Evolutionary conservation across 2,888 invertebrate species (phyloP).

Genomic region (Heliconius hortense): DNA sequence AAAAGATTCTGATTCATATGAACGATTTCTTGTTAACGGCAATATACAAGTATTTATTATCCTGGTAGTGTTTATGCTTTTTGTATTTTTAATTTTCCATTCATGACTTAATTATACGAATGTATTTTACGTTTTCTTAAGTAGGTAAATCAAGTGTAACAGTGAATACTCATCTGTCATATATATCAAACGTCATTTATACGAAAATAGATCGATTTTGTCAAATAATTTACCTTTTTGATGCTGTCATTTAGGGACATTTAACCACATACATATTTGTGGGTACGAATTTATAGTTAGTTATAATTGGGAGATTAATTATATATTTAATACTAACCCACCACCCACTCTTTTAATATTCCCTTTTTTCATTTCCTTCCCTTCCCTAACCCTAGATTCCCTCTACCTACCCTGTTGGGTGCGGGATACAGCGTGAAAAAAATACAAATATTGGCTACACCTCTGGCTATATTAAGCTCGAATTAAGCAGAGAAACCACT

Average conservation of each 20-base stretch:
- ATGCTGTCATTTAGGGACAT: not conserved
- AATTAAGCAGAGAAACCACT: not conserved
- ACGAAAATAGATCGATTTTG: not conserved
- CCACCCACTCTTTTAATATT: too few species aligned
- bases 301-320: not conserved
- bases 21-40: not conserved
- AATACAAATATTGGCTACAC: not conserved
- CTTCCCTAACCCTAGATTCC: too few species aligned
- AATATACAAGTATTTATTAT: not conserved
- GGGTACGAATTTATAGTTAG: not conserved
- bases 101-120: not conserved
- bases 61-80: slow-evolving; percentile 12
- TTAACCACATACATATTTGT: not conserved
- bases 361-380: too few species aligned
- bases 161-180: not conserved
- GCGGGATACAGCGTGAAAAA: not conserved
- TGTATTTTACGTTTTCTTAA: not conserved
- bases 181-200: too few species aligned
- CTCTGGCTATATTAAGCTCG: not conserved
- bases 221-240: not conserved
- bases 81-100: slow-evolving; percentile 7
- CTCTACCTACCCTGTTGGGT: too few species aligned
- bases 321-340: not conserved
- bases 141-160: not conserved
- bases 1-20: not conserved